Percentiles rank a stretch among this genome's conserved stretches.
phyloP scores from a whole-genome alignment of 2,113 vertebrate species.

The Mionectes macconnelli region DNA sequence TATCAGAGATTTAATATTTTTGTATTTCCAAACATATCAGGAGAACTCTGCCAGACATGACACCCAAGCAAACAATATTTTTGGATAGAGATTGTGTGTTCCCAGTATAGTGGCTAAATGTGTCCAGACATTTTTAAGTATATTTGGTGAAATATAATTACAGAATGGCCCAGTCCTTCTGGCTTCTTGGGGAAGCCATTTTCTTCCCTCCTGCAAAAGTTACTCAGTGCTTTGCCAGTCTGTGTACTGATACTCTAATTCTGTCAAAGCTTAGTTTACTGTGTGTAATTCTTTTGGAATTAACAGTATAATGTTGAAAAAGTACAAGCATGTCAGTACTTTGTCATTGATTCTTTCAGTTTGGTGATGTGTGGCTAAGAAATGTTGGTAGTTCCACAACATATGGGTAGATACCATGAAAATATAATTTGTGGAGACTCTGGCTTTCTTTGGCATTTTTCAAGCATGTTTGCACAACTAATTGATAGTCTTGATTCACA shows the following conservation, averaged over 20 bases:
- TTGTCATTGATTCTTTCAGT: not conserved
- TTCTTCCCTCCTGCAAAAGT: not conserved
- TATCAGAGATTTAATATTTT: conserved; percentile 24
- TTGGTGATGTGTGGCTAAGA: accelerated
- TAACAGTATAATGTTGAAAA: not conserved
- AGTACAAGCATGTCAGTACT: not conserved
- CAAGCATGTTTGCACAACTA: not conserved
- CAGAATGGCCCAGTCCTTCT: not conserved
- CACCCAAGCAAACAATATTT: conserved; percentile 27
- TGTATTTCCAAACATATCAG: conserved; percentile 33
- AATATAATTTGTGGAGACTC: not conserved
- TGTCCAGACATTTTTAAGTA: not conserved
- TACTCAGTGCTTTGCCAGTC: not conserved
- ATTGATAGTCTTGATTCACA: not conserved
- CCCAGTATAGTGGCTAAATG: conserved; percentile 13
- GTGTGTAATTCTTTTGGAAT: not conserved
- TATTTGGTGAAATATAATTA: not conserved
- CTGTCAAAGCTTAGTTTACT: not conserved
- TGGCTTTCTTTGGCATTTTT: not conserved
- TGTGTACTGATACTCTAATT: not conserved
- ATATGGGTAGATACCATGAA: not conserved
- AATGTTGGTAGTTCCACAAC: not conserved
- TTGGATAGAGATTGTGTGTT: not conserved
- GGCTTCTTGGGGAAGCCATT: not conserved
- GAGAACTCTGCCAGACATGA: conserved; percentile 35